phyloP scores from a whole-genome alignment of 2,888 invertebrate genomes.

The Cristatella mucedo region DNA sequence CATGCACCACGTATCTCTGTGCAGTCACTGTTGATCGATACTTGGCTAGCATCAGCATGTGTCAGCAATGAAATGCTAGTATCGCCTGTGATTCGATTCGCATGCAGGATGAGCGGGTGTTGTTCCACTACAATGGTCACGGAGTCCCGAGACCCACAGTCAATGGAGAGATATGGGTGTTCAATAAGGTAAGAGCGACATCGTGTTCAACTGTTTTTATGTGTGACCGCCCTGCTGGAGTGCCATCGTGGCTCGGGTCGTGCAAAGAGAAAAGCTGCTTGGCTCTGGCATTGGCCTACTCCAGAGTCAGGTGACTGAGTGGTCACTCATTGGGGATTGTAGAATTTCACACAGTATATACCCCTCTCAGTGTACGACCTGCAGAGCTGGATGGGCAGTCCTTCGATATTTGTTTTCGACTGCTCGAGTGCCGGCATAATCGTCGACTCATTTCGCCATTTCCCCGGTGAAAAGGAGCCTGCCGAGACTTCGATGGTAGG shows the following conservation, averaged over 20 bases:
- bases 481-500: background rate
- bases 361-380: constrained; percentile 94
- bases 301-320: no score
- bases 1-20: no score
- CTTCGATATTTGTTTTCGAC: constrained; percentile 97
- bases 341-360: constrained; percentile 96
- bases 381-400: constrained; percentile 97
- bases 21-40: no score
- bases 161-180: constrained; percentile 99
- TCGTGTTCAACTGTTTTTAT: no score
- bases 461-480: background rate
- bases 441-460: constrained; percentile 48
- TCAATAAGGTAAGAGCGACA: constrained; percentile 71
- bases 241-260: no score
- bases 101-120: constrained; percentile 68
- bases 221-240: no score
- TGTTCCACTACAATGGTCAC: constrained; percentile 98
- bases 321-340: constrained; percentile 36
- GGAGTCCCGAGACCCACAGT: constrained; percentile 93
- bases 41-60: background rate
- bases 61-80: no score
- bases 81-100: no score
- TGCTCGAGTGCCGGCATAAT: constrained; percentile 96
- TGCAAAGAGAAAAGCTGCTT: no score
- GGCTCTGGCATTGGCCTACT: no score